These are phyloP conservation scores for Mastomys coucha DNA, from an alignment of 2,113 vertebrate genomes.

Conservation along the genomic window DNA sequence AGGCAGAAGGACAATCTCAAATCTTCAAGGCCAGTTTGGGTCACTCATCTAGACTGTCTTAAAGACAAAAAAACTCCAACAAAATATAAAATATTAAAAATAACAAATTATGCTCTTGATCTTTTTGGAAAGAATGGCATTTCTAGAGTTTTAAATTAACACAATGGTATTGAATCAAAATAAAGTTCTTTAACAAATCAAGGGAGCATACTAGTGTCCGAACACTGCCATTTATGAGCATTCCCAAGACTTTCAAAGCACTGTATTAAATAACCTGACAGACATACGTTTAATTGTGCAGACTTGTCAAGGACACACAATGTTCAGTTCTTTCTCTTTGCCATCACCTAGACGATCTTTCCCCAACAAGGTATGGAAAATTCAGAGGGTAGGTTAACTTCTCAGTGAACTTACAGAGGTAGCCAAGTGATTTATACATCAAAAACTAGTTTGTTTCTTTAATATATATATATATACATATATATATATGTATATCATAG, in stretches of 20 bases:
- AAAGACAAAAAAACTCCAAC: background rate
- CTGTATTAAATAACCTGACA: background rate
- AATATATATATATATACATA: background rate
- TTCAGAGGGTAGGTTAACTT: background rate
- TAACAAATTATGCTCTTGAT: background rate
- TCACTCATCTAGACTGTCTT: background rate
- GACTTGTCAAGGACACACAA: background rate
- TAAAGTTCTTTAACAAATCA: slow-evolving; percentile 30
- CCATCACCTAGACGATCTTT: background rate
- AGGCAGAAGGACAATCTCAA: background rate
- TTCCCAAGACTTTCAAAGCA: background rate
- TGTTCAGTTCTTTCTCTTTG: background rate
- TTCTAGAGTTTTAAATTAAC: slow-evolving; percentile 27
- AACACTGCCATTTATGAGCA: background rate
- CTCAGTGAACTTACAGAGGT: slow-evolving; percentile 2
- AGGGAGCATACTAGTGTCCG: background rate
- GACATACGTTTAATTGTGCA: background rate
- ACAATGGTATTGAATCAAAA: background rate
- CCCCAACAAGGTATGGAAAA: slow-evolving; percentile 7
- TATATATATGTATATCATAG: background rate
- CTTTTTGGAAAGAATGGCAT: slow-evolving; percentile 24
- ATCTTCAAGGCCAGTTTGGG: background rate
- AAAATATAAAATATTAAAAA: background rate
- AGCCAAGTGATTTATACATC: background rate
- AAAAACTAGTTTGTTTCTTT: background rate